Base-by-base conservation (phyloP, 2,113 vertebrate genomes). In the Scolopax mira region DNA sequence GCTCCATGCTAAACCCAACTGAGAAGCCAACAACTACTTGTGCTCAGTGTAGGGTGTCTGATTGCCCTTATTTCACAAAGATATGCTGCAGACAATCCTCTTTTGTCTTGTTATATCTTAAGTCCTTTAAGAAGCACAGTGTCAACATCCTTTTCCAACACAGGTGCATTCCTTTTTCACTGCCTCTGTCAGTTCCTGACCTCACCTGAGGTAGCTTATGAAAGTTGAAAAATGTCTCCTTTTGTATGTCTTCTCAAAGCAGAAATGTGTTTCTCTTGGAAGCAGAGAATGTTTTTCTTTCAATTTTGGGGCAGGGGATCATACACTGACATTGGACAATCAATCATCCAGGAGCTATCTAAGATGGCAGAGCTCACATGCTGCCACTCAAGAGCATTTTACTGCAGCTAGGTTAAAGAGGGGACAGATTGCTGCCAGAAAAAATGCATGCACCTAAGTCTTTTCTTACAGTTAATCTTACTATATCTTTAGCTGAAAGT, bases 1-100 rank as follows among this genome's bases (percentile, higher is more conserved):
- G 15, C 30, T 35, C 46, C 6, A 0, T 42, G 9, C 1, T 35
- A 60, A 80, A 66, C 7, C 13, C 30, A 52, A 7, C 5, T 39
- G 51, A 66, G 85, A 48, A 74, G 31, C 25, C 5, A 0, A 13
- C 0, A 2, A 9, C 31, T 60, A 16, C 48, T 48, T 1, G 0
- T 23, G 33, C 33, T 25, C 46, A 18, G 9, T 3, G 15, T 7
- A 70, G 23, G 18, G 10, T 5, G 18, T 41, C 31, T 71, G 41
- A 5, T 13, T 42, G 21, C 8, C 10, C 41, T 74, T 78, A 17
- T 58, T 71, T 78, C 31, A 44, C 1, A 0, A 27, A 0, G 1
- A 9, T 22, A 21, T 16, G 17, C 57, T 42, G 33, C 0, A 0
- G 28, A 85, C 57, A 89, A 71, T 51, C 51, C 51, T 69, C 69